A percentile compares a stretch with the other conserved stretches of the same genome.
phyloP scores from a whole-genome alignment of 2,797 vertebrate species.

The Sardinella longiceps region DNA sequence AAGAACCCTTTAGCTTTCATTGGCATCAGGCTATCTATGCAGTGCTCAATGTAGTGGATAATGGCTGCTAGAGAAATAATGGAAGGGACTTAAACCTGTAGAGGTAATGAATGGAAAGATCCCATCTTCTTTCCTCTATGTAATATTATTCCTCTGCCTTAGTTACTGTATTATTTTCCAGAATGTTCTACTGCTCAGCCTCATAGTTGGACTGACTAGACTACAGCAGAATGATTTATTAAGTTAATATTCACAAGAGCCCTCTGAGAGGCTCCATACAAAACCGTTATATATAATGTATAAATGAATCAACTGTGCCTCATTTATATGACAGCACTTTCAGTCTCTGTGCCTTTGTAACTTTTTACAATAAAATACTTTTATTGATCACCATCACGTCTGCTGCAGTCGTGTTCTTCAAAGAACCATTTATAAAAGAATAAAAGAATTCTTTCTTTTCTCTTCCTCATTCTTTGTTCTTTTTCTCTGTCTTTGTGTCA shows the following conservation, averaged over 20 bases:
- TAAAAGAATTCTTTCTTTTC: constrained; percentile 40
- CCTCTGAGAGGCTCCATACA: not conserved
- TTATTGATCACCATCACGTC: constrained; percentile 1
- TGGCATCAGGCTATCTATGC: not conserved
- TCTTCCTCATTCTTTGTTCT: not conserved
- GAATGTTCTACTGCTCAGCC: not conserved
- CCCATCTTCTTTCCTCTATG: not conserved
- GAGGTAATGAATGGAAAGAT: not conserved
- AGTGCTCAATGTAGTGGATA: not conserved
- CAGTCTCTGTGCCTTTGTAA: constrained; percentile 1
- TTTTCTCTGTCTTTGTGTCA: not conserved
- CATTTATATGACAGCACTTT: not conserved
- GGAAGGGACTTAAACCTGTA: not conserved
- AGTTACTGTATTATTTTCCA: not conserved
- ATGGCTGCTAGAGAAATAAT: not conserved
- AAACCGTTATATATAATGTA: not conserved
- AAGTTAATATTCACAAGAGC: not conserved
- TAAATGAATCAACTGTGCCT: not conserved
- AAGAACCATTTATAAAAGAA: not conserved
- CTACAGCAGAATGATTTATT: constrained; percentile 1
- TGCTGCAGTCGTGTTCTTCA: constrained; percentile 3
- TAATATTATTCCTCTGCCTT: constrained; percentile 11
- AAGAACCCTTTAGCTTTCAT: not conserved
- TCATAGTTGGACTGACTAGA: not conserved
- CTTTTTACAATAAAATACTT: constrained; percentile 13